These are phyloP conservation scores for Papilio demoleus DNA, from an alignment of 2,888 invertebrate genomes.

Conservation along the genomic window DNA sequence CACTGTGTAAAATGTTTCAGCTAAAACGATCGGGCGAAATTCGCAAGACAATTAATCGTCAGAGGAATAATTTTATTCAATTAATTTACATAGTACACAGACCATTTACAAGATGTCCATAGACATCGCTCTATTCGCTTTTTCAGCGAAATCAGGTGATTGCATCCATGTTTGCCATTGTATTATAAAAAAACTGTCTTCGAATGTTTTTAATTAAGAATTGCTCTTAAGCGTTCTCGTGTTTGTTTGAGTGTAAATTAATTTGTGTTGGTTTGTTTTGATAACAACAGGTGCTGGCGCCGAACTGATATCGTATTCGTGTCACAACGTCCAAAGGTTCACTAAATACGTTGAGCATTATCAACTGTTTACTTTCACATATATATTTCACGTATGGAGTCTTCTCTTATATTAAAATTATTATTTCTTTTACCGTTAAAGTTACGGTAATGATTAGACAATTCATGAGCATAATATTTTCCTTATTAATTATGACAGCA, in stretches of 20 bases:
- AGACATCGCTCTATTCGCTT: too few relatives aligned
- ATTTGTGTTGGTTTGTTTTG: not conserved
- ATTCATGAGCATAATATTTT: too few relatives aligned
- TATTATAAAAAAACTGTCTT: not conserved
- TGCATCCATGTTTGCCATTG: too few relatives aligned
- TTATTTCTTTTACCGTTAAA: not conserved
- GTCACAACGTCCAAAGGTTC: conserved; percentile 34
- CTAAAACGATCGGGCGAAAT: too few relatives aligned
- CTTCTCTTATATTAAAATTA: not conserved
- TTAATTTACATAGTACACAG: too few relatives aligned
- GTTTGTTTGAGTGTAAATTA: conserved; percentile 1
- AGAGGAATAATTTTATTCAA: too few relatives aligned
- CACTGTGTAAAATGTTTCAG: too few relatives aligned
- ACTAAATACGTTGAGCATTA: conserved; percentile 21
- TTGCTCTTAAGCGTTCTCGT: not conserved
- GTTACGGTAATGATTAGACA: too few relatives aligned
- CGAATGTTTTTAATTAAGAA: not conserved
- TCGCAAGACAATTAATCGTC: too few relatives aligned
- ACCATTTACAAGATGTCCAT: too few relatives aligned
- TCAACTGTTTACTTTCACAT: conserved; percentile 34
- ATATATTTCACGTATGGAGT: not conserved
- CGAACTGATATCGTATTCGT: conserved; percentile 30
- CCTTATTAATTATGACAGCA: too few relatives aligned
- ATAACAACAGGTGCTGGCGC: conserved; percentile 24
- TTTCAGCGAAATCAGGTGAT: too few relatives aligned